Percentiles rank a stretch among this genome's conserved stretches.
Conservation (phyloP, 1,140 invertebrate genomes). For the Gonioctena quinquepunctata region DNA sequence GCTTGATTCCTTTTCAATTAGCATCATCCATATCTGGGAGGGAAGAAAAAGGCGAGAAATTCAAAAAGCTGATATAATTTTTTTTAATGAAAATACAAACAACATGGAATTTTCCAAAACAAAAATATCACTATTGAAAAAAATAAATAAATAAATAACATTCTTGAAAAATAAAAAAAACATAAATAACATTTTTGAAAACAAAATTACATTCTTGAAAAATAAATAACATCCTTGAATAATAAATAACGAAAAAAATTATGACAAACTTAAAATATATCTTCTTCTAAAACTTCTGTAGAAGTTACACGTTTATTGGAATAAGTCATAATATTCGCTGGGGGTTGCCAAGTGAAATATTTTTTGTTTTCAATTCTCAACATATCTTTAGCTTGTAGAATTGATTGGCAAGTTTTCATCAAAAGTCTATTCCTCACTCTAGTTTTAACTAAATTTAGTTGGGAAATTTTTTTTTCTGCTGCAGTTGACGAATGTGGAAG, state of each 20-base stretch:
- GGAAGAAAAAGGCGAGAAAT: no score
- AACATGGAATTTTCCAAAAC: no score
- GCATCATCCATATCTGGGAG: no score
- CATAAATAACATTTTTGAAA: no score
- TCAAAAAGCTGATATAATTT: not conserved
- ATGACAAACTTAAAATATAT: slow-evolving; percentile 8
- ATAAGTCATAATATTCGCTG: not conserved
- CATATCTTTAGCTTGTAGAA: slow-evolving; percentile 2
- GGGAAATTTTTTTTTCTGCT: not conserved
- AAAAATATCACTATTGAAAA: not conserved
- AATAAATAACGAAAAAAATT: slow-evolving; percentile 1
- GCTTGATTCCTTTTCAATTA: no score
- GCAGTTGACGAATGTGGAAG: not conserved
- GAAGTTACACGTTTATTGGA: slow-evolving; percentile 3
- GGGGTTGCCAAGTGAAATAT: not conserved
- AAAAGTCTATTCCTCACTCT: not conserved
- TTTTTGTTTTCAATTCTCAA: slow-evolving; percentile 5
- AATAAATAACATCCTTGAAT: not conserved
- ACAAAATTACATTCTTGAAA: not conserved
- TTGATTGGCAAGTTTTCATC: not conserved
- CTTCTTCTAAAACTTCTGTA: not conserved
- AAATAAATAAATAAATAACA: not conserved
- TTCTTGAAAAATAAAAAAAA: not conserved
- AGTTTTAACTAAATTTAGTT: slow-evolving; percentile 3
- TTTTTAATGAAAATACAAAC: slow-evolving; percentile 2